Percentiles rank a stretch among this genome's conserved stretches.
Conservation (phyloP, 2,888 invertebrate genomes). For the Diaphora mendica region DNA sequence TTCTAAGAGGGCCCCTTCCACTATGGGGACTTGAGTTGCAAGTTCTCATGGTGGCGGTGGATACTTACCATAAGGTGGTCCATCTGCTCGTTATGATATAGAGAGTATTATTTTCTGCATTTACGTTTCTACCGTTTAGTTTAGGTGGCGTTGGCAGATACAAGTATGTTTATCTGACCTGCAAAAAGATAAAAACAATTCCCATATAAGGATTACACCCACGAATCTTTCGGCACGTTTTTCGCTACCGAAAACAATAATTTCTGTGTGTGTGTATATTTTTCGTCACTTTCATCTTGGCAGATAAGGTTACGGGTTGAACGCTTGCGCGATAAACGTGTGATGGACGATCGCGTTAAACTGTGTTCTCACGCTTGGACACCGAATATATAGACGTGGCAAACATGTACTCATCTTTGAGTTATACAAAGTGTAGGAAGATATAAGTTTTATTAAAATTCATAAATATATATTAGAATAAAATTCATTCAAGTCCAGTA, state of each 20-base stretch:
- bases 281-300: constrained; percentile 74
- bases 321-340: constrained; percentile 77
- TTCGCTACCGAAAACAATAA: constrained; percentile 70
- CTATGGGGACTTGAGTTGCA: too few species aligned
- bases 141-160: neutral
- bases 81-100: too few species aligned
- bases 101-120: too few species aligned
- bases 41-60: too few species aligned
- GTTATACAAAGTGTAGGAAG: neutral
- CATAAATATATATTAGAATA: neutral
- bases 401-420: neutral
- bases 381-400: constrained; percentile 39
- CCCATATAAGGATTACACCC: constrained; percentile 24
- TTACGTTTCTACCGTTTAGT: too few species aligned
- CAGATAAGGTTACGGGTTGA: constrained; percentile 74
- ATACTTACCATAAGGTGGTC: too few species aligned
- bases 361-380: constrained; percentile 65
- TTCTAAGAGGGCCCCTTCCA: too few species aligned
- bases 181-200: constrained; percentile 20
- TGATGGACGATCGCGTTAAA: constrained; percentile 81
- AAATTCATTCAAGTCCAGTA: neutral
- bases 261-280: constrained; percentile 59
- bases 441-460: neutral
- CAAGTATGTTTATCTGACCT: constrained; percentile 3
- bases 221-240: constrained; percentile 48